These are phyloP conservation scores for Scleropages formosus DNA, from an alignment of 2,797 vertebrate species.

Conservation along the genomic window DNA sequence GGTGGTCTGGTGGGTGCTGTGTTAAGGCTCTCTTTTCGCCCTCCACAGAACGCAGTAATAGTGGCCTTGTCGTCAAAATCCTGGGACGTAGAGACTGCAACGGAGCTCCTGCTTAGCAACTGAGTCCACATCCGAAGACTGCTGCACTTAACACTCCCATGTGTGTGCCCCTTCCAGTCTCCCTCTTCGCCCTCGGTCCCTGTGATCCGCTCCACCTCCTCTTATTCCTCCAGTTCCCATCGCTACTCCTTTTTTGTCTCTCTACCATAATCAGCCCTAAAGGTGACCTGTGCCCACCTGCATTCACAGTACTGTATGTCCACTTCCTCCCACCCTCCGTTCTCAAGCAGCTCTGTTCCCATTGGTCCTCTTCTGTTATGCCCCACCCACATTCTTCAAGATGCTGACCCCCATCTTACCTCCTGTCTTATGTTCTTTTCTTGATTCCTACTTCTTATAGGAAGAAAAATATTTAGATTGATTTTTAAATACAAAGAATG, in stretches of 20 bases:
- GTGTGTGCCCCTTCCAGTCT: constrained; percentile 41
- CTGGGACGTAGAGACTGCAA: constrained; percentile 97
- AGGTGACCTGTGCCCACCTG: neutral
- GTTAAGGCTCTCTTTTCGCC: constrained; percentile 21
- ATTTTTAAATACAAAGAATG: constrained; percentile 72
- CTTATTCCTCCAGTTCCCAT: constrained; percentile 33
- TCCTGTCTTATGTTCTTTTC: constrained; percentile 24
- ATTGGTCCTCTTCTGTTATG: neutral
- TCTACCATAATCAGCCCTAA: neutral
- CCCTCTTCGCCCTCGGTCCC: constrained; percentile 51
- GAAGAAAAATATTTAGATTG: constrained; percentile 85
- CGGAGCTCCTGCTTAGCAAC: constrained; percentile 97
- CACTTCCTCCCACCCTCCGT: neutral
- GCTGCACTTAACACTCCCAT: constrained; percentile 31
- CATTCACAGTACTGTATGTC: neutral
- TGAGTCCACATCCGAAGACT: constrained; percentile 61
- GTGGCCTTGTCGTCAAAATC: constrained; percentile 99
- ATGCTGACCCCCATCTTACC: no score
- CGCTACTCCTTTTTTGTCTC: neutral
- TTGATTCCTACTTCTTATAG: constrained; percentile 56
- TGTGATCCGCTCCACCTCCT: constrained; percentile 29
- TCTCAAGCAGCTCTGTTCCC: neutral
- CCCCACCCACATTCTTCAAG: neutral
- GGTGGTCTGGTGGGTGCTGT: no score
- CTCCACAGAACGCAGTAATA: constrained; percentile 94